Conservation (phyloP, 1,140 invertebrate genomes). For the Bursaphelenchus mucronatus region DNA sequence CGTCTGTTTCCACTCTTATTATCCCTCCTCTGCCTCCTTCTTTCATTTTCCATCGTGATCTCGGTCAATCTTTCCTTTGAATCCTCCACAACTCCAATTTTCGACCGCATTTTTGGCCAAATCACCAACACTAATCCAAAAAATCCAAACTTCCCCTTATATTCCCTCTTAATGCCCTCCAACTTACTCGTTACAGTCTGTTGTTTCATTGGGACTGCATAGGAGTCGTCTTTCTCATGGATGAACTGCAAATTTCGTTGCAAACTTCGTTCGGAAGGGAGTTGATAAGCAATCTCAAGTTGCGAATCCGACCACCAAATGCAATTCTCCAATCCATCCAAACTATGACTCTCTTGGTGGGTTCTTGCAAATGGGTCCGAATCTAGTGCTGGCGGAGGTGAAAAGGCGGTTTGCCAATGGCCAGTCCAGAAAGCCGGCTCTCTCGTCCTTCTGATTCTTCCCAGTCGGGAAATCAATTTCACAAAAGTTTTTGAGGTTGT, state of each 20-base stretch:
- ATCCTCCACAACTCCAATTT: too few species aligned
- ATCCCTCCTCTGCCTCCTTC: too few species aligned
- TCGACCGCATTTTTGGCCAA: too few species aligned
- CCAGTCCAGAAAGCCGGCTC: conserved; percentile 49
- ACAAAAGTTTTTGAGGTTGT: conserved; percentile 51
- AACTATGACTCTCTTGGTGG: conserved; percentile 23
- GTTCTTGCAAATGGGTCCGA: neutral
- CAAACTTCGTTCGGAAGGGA: conserved; percentile 49
- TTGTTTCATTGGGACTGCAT: conserved; percentile 1
- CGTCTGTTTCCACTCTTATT: too few species aligned
- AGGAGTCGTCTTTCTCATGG: neutral
- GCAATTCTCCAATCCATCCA: conserved; percentile 50
- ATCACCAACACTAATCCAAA: too few species aligned
- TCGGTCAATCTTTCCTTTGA: too few species aligned
- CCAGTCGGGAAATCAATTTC: conserved; percentile 42
- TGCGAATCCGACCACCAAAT: conserved; percentile 50
- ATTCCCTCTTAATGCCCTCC: too few species aligned
- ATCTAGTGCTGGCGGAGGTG: neutral
- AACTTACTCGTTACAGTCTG: conserved; percentile 15
- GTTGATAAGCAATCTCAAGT: conserved; percentile 51
- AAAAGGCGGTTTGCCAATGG: conserved; percentile 53
- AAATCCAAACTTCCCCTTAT: too few species aligned
- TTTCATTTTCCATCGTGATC: too few species aligned
- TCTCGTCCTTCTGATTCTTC: conserved; percentile 43
- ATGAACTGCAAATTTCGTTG: neutral